A percentile compares a stretch with the other conserved stretches of the same genome.
Conservation (phyloP, 1,140 invertebrate genomes). For the Latrodectus geometricus region DNA sequence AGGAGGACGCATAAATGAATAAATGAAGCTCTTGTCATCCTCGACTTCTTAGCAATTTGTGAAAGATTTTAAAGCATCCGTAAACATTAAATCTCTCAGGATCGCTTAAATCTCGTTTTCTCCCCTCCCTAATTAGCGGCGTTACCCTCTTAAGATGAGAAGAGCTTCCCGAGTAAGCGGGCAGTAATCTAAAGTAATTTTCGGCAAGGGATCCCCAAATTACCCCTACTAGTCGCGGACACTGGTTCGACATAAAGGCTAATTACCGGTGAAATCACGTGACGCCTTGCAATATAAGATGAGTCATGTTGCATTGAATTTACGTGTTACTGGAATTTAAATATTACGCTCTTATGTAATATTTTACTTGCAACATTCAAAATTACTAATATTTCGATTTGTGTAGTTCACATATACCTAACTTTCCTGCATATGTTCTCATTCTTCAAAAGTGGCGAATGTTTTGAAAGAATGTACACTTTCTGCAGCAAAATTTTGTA, state of each 20-base stretch:
- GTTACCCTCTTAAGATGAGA: conserved; percentile 20
- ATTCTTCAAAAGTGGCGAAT: too few relatives aligned
- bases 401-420: too few relatives aligned
- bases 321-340: too few relatives aligned
- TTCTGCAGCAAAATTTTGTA: too few relatives aligned
- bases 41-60: conserved; percentile 9
- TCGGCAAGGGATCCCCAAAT: conserved; percentile 39
- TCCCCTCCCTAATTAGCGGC: conserved; percentile 41
- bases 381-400: too few relatives aligned
- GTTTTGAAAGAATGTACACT: too few relatives aligned
- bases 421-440: too few relatives aligned
- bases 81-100: conserved; percentile 29
- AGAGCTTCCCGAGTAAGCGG: background rate
- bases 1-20: background rate
- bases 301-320: too few relatives aligned
- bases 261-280: conserved; percentile 34
- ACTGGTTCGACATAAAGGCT: conserved; percentile 37
- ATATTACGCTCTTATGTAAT: too few relatives aligned
- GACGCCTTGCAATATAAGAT: background rate
- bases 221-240: conserved; percentile 12
- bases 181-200: conserved; percentile 47
- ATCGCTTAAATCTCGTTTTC: conserved; percentile 41
- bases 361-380: too few relatives aligned
- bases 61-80: conserved; percentile 18
- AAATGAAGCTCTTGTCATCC: background rate